A percentile compares a stretch with the other conserved stretches of the same genome.
phyloP scores from a whole-genome alignment of 2,113 vertebrate species.

The Paramormyrops kingsleyae region DNA sequence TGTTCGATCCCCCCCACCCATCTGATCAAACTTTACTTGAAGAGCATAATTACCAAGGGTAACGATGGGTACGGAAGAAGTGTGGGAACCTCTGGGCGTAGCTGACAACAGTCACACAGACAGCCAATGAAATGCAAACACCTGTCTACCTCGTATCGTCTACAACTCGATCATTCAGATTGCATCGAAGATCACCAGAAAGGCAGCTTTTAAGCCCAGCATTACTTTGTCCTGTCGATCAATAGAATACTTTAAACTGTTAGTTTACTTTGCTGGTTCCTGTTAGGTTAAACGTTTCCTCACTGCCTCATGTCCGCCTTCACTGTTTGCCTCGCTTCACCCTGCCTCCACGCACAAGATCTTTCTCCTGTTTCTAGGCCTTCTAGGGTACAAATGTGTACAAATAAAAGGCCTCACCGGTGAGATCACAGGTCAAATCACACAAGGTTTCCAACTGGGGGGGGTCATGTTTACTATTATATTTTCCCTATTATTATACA shows the following conservation, averaged over 20 bases:
- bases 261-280: background rate
- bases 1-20: background rate
- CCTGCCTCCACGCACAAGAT: background rate
- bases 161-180: background rate
- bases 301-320: background rate
- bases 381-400: background rate
- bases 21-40: background rate
- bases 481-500: constrained; percentile 17
- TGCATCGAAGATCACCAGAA: background rate
- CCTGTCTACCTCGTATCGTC: background rate
- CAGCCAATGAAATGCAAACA: background rate
- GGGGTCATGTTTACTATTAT: constrained; percentile 1
- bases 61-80: background rate
- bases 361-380: background rate
- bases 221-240: background rate
- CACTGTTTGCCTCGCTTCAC: background rate
- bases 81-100: background rate
- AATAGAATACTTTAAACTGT: background rate
- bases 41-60: background rate
- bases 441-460: background rate
- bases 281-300: background rate
- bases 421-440: constrained; percentile 5
- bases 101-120: background rate
- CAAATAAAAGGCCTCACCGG: background rate
- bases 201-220: background rate